A percentile compares a stretch with the other conserved stretches of the same genome.
Conservation (phyloP, 2,797 vertebrate genomes). For the Typhlichthys eigenmanni region DNA sequence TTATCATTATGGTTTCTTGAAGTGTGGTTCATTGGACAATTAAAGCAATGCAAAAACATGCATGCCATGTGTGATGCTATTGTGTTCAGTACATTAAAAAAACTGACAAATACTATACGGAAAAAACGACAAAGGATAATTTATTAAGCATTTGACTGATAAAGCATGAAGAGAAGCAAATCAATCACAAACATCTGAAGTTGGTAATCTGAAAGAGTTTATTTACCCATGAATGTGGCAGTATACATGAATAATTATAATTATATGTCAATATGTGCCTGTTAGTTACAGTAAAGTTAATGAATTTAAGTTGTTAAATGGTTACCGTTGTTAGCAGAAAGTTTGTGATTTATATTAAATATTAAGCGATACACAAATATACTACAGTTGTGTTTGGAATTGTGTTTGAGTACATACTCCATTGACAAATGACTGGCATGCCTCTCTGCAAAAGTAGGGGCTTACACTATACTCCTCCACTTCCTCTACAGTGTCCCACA, state of each 20-base stretch:
- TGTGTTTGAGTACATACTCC: conserved; percentile 1
- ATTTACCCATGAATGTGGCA: conserved; percentile 36
- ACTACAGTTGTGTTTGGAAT: too few species aligned
- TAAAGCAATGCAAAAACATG: not conserved
- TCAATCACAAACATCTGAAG: conserved; percentile 25
- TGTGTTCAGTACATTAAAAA: too few species aligned
- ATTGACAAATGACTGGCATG: not conserved
- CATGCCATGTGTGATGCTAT: not conserved
- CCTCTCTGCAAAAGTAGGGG: not conserved
- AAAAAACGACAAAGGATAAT: not conserved
- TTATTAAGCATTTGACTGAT: not conserved
- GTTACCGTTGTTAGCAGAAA: conserved; percentile 3
- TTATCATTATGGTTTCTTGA: not conserved
- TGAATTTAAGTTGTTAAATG: not conserved
- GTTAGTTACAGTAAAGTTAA: not conserved
- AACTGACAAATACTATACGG: not conserved
- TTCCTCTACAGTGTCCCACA: too few species aligned
- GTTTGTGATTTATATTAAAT: conserved; percentile 16
- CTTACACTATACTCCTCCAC: not conserved
- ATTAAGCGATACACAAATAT: conserved; percentile 13
- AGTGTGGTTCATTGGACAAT: not conserved
- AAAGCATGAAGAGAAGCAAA: conserved; percentile 14
- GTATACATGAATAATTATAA: conserved; percentile 19
- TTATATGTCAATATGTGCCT: not conserved
- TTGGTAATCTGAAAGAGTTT: conserved; percentile 26